A percentile compares a stretch with the other conserved stretches of the same genome.
phyloP scores from a whole-genome alignment of 2,113 vertebrate species.

The Phylloscopus trochiloides region DNA sequence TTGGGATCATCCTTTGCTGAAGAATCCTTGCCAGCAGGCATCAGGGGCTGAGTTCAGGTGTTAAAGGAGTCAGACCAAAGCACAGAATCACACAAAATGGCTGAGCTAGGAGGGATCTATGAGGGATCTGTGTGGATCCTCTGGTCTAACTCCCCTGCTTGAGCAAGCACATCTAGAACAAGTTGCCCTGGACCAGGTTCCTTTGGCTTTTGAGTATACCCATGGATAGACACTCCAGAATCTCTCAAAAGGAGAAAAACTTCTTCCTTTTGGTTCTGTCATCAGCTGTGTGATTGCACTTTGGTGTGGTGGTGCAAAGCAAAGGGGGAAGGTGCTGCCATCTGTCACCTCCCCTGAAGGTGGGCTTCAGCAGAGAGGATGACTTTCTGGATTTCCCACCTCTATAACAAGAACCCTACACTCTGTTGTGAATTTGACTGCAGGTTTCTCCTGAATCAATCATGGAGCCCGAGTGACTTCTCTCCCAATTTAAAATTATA shows the following conservation, averaged over 20 bases:
- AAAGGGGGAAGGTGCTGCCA: not conserved
- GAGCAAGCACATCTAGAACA: not conserved
- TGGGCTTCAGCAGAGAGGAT: not conserved
- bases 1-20: not conserved
- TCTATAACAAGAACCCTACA: not conserved
- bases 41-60: not conserved
- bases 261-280: not conserved
- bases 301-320: not conserved
- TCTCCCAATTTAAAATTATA: not conserved
- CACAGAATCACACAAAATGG: not conserved
- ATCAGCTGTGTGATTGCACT: not conserved
- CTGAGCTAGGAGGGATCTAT: not conserved
- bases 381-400: not conserved
- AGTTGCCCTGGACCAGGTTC: not conserved
- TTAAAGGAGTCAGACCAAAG: not conserved
- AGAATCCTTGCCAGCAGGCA: not conserved
- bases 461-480: rapidly evolving
- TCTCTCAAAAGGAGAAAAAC: not conserved
- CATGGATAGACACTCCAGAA: not conserved
- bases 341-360: not conserved
- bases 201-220: not conserved
- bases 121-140: not conserved
- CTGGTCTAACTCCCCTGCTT: not conserved
- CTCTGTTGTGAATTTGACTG: not conserved
- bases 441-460: not conserved